These are phyloP conservation scores for Allygus modestus DNA, from an alignment of 2,888 invertebrate genomes.

Conservation along the genomic window DNA sequence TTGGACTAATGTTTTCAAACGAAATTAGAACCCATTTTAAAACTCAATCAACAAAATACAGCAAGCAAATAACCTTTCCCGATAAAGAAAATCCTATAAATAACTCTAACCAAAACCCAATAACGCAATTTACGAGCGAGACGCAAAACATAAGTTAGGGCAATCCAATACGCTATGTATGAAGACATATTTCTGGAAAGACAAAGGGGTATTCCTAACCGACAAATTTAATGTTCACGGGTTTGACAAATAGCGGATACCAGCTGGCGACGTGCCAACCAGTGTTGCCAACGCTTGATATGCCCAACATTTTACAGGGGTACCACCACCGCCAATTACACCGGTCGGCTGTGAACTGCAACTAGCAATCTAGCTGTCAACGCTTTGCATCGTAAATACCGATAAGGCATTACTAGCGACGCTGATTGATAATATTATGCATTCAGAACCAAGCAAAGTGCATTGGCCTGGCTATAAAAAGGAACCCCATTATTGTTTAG, in stretches of 20 bases:
- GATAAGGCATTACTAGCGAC: neutral
- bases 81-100: no score
- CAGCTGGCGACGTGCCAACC: conserved; percentile 23
- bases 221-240: conserved; percentile 51
- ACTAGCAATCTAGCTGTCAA: conserved; percentile 16
- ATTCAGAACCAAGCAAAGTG: neutral
- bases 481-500: no score
- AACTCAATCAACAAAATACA: no score
- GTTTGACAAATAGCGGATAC: conserved; percentile 46
- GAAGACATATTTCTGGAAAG: conserved; percentile 39
- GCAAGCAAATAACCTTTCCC: no score
- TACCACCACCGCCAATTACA: conserved; percentile 24
- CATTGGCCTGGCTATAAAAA: neutral
- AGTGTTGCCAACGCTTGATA: conserved; percentile 30
- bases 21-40: no score
- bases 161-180: neutral
- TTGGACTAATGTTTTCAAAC: no score
- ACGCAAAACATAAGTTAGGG: neutral
- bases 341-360: neutral
- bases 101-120: no score
- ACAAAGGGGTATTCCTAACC: conserved; percentile 26
- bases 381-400: neutral
- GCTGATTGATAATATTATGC: neutral
- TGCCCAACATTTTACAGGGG: neutral
- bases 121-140: neutral